Percentiles rank a stretch among this genome's conserved stretches.
phyloP scores from a whole-genome alignment of 2,797 vertebrate genomes.

The Pangasius djambal region DNA sequence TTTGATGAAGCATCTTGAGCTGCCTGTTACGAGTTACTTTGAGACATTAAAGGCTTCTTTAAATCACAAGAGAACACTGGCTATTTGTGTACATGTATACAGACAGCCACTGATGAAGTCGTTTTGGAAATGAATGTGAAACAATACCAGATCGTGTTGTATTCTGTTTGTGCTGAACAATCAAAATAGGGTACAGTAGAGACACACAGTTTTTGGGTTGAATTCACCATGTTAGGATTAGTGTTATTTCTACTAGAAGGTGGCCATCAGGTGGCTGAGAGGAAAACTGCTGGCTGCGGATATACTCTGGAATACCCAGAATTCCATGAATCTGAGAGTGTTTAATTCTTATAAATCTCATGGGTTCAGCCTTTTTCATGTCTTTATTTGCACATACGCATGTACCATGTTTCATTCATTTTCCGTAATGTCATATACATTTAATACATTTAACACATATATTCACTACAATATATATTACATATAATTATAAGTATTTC shows the following conservation, averaged over 20 bases:
- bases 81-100: constrained; percentile 31
- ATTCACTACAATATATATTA: background rate
- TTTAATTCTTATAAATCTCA: background rate
- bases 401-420: background rate
- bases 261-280: constrained; percentile 85
- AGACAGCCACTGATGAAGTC: constrained; percentile 21
- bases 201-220: constrained; percentile 1
- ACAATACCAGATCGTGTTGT: constrained; percentile 17
- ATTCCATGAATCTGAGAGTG: background rate
- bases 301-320: constrained; percentile 6
- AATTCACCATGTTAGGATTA: background rate
- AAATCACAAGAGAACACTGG: constrained; percentile 26
- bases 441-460: background rate
- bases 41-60: constrained; percentile 28
- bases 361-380: background rate
- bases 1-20: constrained; percentile 55
- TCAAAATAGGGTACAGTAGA: constrained; percentile 31
- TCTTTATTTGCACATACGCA: background rate
- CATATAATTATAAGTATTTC: background rate
- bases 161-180: constrained; percentile 39
- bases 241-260: constrained; percentile 70
- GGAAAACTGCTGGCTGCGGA: constrained; percentile 71
- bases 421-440: background rate
- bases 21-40: constrained; percentile 24
- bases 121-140: constrained; percentile 29